These are phyloP conservation scores for Hedychridium roseum DNA, from an alignment of 2,888 invertebrate species.

Conservation along the genomic window DNA sequence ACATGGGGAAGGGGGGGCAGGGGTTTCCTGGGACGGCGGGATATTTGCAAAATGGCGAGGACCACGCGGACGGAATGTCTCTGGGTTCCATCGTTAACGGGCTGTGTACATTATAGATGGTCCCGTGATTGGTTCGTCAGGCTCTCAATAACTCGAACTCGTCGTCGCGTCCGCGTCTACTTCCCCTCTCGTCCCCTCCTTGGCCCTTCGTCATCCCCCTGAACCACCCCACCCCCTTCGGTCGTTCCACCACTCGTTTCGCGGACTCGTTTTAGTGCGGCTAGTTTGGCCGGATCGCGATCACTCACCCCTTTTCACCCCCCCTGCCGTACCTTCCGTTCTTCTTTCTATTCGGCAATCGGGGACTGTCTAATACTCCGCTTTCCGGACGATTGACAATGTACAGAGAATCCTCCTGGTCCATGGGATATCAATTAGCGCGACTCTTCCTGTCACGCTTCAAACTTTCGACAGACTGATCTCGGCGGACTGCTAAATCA, in stretches of 20 bases:
- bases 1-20: conserved; percentile 15
- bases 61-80: conserved; percentile 41
- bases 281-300: conserved; percentile 9
- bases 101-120: conserved; percentile 57
- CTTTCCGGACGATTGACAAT: conserved; percentile 36
- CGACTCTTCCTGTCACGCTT: too few relatives aligned
- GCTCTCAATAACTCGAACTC: conserved; percentile 48
- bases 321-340: too few relatives aligned
- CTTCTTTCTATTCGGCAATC: too few relatives aligned
- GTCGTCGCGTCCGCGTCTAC: conserved; percentile 28
- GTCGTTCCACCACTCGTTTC: conserved; percentile 31
- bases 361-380: too few relatives aligned
- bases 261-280: conserved; percentile 40
- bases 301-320: too few relatives aligned
- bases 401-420: conserved; percentile 38
- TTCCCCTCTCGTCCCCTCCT: conserved; percentile 12
- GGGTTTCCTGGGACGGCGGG: conserved; percentile 40
- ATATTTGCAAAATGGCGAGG: conserved; percentile 47
- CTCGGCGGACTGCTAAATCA: too few relatives aligned
- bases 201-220: conserved; percentile 3
- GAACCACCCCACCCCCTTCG: conserved; percentile 10
- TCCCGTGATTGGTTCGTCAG: conserved; percentile 56
- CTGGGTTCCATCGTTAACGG: conserved; percentile 48
- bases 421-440: conserved; percentile 46
- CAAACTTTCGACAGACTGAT: too few relatives aligned